Percentiles rank a stretch among this genome's conserved stretches.
Conservation (phyloP, 2,113 vertebrate genomes). For the Limanda limanda region DNA sequence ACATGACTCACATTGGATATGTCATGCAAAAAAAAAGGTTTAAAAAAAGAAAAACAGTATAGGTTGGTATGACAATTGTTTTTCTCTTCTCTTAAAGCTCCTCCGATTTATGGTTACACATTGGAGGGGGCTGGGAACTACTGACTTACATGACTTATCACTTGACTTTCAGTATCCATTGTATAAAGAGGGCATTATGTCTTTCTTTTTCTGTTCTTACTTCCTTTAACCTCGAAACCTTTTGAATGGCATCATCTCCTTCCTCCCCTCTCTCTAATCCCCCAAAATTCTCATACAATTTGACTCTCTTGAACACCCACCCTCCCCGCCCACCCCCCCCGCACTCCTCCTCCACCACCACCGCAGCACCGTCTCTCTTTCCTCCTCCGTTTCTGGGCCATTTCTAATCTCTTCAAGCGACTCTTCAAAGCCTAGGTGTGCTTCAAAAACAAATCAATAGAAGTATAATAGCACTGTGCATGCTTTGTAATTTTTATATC, state of each 20-base stretch:
- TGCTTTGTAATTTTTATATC: constrained; percentile 99
- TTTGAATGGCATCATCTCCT: constrained; percentile 14
- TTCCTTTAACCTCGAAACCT: constrained; percentile 20
- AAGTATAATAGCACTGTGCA: constrained; percentile 95
- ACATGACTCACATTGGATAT: too few relatives aligned
- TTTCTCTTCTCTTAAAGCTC: not conserved
- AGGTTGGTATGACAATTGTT: not conserved
- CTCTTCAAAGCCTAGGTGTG: constrained; percentile 90
- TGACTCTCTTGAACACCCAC: constrained; percentile 13
- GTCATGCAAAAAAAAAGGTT: not conserved
- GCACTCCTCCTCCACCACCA: not conserved
- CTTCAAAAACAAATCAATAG: constrained; percentile 99
- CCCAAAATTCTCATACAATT: constrained; percentile 31
- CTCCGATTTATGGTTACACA: not conserved
- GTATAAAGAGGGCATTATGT: constrained; percentile 2
- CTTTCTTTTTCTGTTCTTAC: not conserved
- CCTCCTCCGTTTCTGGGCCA: constrained; percentile 59
- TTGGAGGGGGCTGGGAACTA: not conserved
- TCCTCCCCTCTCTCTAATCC: constrained; percentile 29
- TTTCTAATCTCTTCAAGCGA: constrained; percentile 80
- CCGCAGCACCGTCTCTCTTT: constrained; percentile 24
- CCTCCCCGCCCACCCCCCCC: not conserved
- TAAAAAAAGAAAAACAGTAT: not conserved
- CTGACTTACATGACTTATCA: constrained; percentile 12
- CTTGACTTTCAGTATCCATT: not conserved